Conservation (phyloP, 2,797 vertebrate species). For the Notoglanidium macrostoma region DNA sequence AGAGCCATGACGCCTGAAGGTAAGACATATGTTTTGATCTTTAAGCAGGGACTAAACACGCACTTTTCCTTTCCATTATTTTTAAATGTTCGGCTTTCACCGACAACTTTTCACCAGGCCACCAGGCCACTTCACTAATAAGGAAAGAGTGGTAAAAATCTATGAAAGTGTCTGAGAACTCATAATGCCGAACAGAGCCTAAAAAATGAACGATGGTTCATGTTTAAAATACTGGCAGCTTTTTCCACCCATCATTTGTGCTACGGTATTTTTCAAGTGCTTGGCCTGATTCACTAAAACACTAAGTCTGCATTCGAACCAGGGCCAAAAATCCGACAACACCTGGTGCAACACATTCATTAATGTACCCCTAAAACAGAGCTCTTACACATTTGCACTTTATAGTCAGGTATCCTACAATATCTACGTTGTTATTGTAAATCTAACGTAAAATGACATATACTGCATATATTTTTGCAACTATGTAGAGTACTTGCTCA, state of each 20-base stretch:
- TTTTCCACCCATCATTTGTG: background rate
- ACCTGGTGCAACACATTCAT: background rate
- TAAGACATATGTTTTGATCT: background rate
- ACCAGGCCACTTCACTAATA: background rate
- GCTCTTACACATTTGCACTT: background rate
- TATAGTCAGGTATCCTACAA: background rate
- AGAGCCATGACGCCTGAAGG: background rate
- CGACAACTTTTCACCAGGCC: background rate
- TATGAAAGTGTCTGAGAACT: background rate
- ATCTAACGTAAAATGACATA: background rate
- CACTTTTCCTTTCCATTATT: background rate
- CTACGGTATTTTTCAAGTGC: background rate
- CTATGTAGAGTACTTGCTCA: background rate
- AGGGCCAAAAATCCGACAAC: background rate
- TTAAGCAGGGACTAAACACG: background rate
- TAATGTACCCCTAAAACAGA: background rate
- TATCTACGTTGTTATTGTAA: background rate
- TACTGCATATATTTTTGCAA: background rate
- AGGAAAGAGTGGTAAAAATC: background rate
- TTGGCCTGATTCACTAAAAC: background rate
- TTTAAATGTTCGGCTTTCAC: background rate
- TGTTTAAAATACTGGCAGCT: background rate
- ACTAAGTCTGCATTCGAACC: background rate
- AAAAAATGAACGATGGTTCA: background rate
- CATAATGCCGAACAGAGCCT: background rate